Conservation (phyloP, 2,797 vertebrate species). For the Karalla daura region DNA sequence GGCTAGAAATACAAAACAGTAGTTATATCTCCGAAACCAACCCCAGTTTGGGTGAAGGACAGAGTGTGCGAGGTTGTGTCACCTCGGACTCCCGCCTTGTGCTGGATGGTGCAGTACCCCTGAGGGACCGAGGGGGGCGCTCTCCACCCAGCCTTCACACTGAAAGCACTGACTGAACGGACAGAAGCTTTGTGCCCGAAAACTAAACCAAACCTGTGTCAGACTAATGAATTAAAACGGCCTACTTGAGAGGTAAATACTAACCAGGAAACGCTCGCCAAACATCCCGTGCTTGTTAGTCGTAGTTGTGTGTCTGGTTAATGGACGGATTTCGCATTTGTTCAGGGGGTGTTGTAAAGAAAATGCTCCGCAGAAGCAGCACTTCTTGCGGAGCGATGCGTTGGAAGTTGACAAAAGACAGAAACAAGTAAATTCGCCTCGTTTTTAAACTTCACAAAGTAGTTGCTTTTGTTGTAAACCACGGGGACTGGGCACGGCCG, state of each 20-base stretch:
- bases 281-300: slow-evolving; percentile 22
- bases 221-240: slow-evolving; percentile 88
- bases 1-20: neutral
- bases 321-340: slow-evolving; percentile 63
- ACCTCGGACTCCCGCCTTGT: slow-evolving; percentile 74
- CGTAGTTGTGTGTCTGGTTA: slow-evolving; percentile 52
- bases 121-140: slow-evolving; percentile 77
- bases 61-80: neutral
- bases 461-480: slow-evolving; percentile 55
- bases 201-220: slow-evolving; percentile 85
- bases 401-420: slow-evolving; percentile 82
- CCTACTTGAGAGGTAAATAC: slow-evolving; percentile 85
- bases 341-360: slow-evolving; percentile 70
- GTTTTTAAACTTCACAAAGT: slow-evolving; percentile 77
- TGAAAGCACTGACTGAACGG: slow-evolving; percentile 79
- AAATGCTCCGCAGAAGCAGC: slow-evolving; percentile 73
- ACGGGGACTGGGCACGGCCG: slow-evolving; percentile 11
- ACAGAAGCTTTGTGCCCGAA: slow-evolving; percentile 88
- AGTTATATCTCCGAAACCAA: neutral
- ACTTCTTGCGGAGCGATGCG: slow-evolving; percentile 75
- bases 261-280: slow-evolving; percentile 35
- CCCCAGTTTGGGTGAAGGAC: neutral
- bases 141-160: slow-evolving; percentile 65
- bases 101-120: slow-evolving; percentile 47
- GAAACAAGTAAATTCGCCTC: slow-evolving; percentile 80